Evolutionary conservation across 1,140 invertebrate species (phyloP).

Genomic region (Drosophila nikananu): DNA sequence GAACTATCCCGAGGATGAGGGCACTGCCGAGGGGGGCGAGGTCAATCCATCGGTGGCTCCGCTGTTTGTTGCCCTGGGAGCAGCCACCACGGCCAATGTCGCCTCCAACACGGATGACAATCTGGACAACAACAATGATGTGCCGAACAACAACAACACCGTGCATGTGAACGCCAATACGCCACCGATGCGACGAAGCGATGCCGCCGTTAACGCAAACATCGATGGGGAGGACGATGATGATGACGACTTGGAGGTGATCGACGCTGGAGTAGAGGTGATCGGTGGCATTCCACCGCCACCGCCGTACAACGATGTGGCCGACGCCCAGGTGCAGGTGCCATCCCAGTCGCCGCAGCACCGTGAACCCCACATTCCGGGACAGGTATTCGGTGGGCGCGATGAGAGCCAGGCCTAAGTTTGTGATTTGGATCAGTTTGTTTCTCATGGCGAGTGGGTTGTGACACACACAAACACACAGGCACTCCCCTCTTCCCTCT

Average conservation of each 20-base stretch:
- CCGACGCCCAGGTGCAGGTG: conserved; percentile 53
- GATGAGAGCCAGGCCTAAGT: conserved; percentile 81
- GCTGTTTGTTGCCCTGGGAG: conserved; percentile 62
- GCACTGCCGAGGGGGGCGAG: conserved; percentile 33
- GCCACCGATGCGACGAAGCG: conserved; percentile 78
- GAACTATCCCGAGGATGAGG: conserved; percentile 68
- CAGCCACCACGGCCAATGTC: conserved; percentile 32
- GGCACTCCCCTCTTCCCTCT: neutral
- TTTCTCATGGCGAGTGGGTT: conserved; percentile 55
- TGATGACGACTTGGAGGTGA: conserved; percentile 59
- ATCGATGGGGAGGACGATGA: conserved; percentile 44
- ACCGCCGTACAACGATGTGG: conserved; percentile 70
- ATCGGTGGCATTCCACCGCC: conserved; percentile 61
- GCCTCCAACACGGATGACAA: conserved; percentile 53
- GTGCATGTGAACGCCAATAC: conserved; percentile 82
- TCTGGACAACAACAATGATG: conserved; percentile 81
- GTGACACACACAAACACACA: conserved; percentile 24
- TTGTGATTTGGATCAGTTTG: conserved; percentile 59
- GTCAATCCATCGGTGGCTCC: conserved; percentile 43
- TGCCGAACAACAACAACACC: conserved; percentile 82
- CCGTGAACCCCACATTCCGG: conserved; percentile 62
- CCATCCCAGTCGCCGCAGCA: conserved; percentile 51
- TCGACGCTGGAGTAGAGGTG: conserved; percentile 49
- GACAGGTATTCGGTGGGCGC: conserved; percentile 59
- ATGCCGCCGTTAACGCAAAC: conserved; percentile 45